Evolutionary conservation across 1,140 invertebrate species (phyloP), one percentile per base, ranked within the genome.

Genomic region (Cepaea nemoralis): DNA sequence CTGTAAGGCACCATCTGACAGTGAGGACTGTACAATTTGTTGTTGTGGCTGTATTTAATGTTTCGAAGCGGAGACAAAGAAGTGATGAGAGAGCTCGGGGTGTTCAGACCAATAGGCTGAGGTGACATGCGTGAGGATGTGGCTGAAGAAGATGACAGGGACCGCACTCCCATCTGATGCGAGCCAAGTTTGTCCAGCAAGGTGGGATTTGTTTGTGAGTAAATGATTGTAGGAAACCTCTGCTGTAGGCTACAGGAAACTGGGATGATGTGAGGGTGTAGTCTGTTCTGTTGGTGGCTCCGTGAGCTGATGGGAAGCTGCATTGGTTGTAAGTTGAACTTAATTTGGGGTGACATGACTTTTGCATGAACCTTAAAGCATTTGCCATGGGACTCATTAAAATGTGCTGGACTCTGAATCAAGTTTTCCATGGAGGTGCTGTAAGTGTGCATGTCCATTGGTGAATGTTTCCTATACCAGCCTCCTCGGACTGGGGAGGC

Each of bases 1-100:
- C 55, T 40, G 75, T 77, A 77, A 24, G 75, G 75, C 31, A 77
- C 50, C 75, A 77, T 77, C 39, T 59, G 59, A 31, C 75, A 77
- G 3, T 59, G 75, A 12, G 48, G 39, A 55, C 75, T 63, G 75
- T 77, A 77, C 0, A 45, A 19, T 45, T 66, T 55, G 6, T 19
- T 63, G 55, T 12, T 45, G 31, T 66, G 50, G 24, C 22, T 59
- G 75, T 77, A 77, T 35, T 77, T 77, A 35, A 77, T 22, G 39
- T 27, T 63, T 27, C 75, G 50, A 12, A 78, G 66, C 0, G 77
- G 77, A 22, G 77, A 67, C 59, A 78, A 63, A 27, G 77, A 78
- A 24, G 77, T 78, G 37, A 78, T 78, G 12, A 78, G 77, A 16
- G 77, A 66, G 77, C 77, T 69, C 10, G 27, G 59, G 19, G 63